These are phyloP conservation scores for Bradysia coprophila DNA, from an alignment of 1,140 invertebrate genomes.

Conservation along the genomic window DNA sequence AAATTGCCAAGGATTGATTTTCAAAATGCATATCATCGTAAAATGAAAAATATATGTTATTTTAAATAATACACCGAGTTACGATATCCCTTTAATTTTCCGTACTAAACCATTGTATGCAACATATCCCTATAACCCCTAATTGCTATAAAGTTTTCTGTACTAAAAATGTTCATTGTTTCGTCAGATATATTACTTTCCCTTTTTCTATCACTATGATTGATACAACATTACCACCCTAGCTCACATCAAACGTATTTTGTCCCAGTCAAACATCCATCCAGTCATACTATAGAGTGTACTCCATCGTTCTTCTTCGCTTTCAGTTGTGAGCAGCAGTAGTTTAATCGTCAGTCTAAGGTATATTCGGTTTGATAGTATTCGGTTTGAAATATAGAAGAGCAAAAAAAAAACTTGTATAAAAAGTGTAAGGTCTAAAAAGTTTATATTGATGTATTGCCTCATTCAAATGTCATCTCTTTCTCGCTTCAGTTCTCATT, in stretches of 20 bases:
- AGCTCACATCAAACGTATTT: no score
- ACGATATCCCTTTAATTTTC: neutral
- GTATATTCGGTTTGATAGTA: no score
- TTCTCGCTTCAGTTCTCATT: slow-evolving; percentile 1
- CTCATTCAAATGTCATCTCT: slow-evolving; percentile 1
- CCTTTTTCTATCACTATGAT: neutral
- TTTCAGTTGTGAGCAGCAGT: no score
- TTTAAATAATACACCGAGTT: slow-evolving; percentile 1
- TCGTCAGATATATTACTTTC: no score
- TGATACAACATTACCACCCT: neutral
- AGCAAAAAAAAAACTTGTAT: no score
- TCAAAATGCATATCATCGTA: slow-evolving; percentile 1
- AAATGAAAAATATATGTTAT: slow-evolving; percentile 2
- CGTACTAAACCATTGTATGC: slow-evolving; percentile 1
- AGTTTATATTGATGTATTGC: slow-evolving; percentile 1
- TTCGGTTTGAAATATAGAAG: no score
- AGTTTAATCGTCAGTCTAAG: no score
- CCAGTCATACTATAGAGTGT: no score
- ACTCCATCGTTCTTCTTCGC: no score
- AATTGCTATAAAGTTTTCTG: slow-evolving; percentile 2
- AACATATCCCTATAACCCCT: slow-evolving; percentile 2
- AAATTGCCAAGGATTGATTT: neutral
- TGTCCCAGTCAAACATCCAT: no score
- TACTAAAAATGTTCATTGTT: neutral
- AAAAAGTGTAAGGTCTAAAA: neutral